Percentiles rank a stretch among this genome's conserved stretches.
These are phyloP conservation scores for Herminia tarsipennalis DNA, from an alignment of 2,888 invertebrate genomes.

Conservation along the genomic window DNA sequence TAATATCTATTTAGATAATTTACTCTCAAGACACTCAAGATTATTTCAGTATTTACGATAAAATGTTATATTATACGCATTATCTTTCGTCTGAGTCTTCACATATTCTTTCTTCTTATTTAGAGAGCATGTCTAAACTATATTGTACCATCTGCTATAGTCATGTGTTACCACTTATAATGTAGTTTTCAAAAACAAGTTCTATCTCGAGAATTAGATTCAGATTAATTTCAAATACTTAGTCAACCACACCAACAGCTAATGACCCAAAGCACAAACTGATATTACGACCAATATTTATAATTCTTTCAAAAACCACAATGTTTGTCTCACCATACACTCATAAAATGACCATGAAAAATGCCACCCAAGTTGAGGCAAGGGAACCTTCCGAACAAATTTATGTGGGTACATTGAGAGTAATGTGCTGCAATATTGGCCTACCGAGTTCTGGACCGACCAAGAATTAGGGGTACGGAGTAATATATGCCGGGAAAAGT, in stretches of 20 bases:
- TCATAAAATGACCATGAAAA: slow-evolving; percentile 17
- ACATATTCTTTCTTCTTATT: too few species aligned
- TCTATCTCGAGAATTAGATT: too few species aligned
- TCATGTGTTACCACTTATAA: too few species aligned
- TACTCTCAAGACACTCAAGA: neutral
- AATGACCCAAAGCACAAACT: too few species aligned
- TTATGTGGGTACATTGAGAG: slow-evolving; percentile 43
- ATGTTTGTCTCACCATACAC: slow-evolving; percentile 3
- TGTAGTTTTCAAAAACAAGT: too few species aligned
- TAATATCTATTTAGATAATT: neutral
- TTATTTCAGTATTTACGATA: too few species aligned
- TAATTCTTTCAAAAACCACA: neutral
- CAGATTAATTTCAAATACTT: too few species aligned
- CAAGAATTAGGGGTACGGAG: slow-evolving; percentile 17
- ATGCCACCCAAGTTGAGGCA: neutral
- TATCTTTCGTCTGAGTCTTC: too few species aligned
- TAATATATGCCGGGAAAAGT: slow-evolving; percentile 14
- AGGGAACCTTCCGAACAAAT: slow-evolving; percentile 20
- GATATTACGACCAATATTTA: neutral
- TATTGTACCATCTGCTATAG: too few species aligned
- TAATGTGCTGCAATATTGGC: slow-evolving; percentile 37
- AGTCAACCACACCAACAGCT: too few species aligned
- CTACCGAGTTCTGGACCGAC: slow-evolving; percentile 14
- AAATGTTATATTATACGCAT: too few species aligned
- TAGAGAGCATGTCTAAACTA: too few species aligned